Base-by-base conservation (phyloP, 2,888 invertebrate genomes). In the Diarsia mendica region DNA sequence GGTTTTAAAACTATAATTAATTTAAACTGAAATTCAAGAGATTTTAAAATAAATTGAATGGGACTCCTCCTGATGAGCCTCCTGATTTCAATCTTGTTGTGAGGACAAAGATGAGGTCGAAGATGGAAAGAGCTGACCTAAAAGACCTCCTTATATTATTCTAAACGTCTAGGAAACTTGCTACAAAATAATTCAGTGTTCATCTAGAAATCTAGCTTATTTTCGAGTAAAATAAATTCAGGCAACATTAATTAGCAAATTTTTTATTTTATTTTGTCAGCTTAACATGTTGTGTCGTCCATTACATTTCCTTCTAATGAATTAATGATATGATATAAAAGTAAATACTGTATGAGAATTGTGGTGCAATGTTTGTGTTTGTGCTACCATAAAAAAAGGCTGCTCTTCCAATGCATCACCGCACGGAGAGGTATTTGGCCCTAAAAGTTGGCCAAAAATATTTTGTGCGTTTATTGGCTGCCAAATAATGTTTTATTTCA, bases 321-420 rank as follows among this genome's bases (percentile, higher is more conserved):
- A 70, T 72, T 80, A 79, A 82, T 82, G 71, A 80, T 84, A 74
- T 64, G 51, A 67, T 67, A 55, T 73, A 90, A 95, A 95, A 96
- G 96, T 96, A 95, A 96, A 96, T 96, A 95, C 96, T 96, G 96
- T 95, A 91, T 93, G 94, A 95, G 95, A 95, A 83, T 90, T 94
- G 91, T 92, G 96, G 95, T 96, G 95, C 94, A 93, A 94, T 95
- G 94, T 96, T 95, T 96, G 95, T 96, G 96, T 96, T 96, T 95
- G 96, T 96, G 96, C 96, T 96, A 96, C 96, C 96, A 95, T 96
- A 96, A 95, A 95, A 91, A 93, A 96, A 96, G 96, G 96, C 96
- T 95, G 96, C 95, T 97, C 97, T 97, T 97, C 97, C 97, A 97
- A 97, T 97, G 98, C 98, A 97, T 98, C 98, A 97, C 98, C n/a